These are phyloP conservation scores for Cerceris rybyensis DNA, from an alignment of 2,888 invertebrate genomes.

Conservation along the genomic window DNA sequence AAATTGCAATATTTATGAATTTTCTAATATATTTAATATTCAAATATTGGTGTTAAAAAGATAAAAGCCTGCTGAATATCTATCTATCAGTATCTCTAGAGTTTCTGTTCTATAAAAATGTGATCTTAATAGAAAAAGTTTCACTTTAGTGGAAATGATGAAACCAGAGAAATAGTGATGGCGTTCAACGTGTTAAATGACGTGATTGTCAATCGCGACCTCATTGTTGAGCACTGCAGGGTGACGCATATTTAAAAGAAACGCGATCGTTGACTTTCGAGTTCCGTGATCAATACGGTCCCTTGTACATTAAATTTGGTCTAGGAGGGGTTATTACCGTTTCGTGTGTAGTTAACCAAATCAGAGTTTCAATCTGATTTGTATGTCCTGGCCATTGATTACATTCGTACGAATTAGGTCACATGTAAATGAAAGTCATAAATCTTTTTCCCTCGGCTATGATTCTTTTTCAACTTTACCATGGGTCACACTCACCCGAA, in stretches of 20 bases:
- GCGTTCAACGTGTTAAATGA: too few species aligned
- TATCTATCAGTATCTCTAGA: too few species aligned
- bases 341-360: conserved; percentile 70
- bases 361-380: conserved; percentile 69
- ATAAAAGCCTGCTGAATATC: too few species aligned
- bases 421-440: conserved; percentile 71
- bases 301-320: conserved; percentile 64
- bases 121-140: too few species aligned
- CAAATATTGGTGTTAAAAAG: too few species aligned
- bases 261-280: conserved; percentile 64
- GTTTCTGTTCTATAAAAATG: too few species aligned
- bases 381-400: conserved; percentile 69
- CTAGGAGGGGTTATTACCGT: conserved; percentile 67
- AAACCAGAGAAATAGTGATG: too few species aligned
- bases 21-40: too few species aligned
- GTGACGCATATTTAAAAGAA: conserved; percentile 56
- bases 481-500: conserved; percentile 34
- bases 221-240: conserved; percentile 28
- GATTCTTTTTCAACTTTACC: conserved; percentile 51
- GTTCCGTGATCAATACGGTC: conserved; percentile 61
- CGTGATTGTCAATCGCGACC: conserved; percentile 16
- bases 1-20: too few species aligned
- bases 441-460: conserved; percentile 54
- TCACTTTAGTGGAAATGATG: too few species aligned
- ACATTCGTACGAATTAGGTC: conserved; percentile 68